Conservation (phyloP, 2,797 vertebrate species). For the Acipenser ruthenus region DNA sequence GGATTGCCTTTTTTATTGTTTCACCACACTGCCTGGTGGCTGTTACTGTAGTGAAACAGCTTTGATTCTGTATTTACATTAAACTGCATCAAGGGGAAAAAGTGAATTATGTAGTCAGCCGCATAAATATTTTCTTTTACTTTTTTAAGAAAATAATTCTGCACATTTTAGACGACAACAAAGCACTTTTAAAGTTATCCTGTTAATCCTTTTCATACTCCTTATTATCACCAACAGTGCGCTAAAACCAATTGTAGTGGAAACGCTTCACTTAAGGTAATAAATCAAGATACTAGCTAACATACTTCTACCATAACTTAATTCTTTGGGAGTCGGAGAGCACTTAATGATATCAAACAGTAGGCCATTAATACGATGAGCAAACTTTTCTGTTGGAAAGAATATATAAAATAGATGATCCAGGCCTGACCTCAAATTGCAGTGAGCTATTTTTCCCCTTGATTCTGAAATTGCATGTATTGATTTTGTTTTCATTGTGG, state of each 20-base stretch:
- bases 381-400: constrained; percentile 23
- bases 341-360: constrained; percentile 13
- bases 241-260: background rate
- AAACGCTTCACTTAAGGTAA: too few species aligned
- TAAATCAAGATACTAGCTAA: background rate
- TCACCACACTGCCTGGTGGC: too few species aligned
- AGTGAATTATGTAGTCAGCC: too few species aligned
- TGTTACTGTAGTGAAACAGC: too few species aligned
- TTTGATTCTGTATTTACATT: too few species aligned
- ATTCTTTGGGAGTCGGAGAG: constrained; percentile 9
- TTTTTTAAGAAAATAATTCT: too few species aligned
- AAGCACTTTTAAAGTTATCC: too few species aligned
- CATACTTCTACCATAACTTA: constrained; percentile 4
- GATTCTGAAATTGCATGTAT: constrained; percentile 50
- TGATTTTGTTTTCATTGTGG: constrained; percentile 58
- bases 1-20: too few species aligned
- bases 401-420: constrained; percentile 37
- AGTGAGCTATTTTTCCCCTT: constrained; percentile 38
- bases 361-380: constrained; percentile 28
- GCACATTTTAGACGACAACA: too few species aligned
- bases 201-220: background rate
- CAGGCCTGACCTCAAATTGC: constrained; percentile 35
- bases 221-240: background rate
- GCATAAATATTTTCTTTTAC: too few species aligned
- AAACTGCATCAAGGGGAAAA: too few species aligned